Base-by-base conservation (phyloP, 1,140 invertebrate species). In the Chelonus insularis region DNA sequence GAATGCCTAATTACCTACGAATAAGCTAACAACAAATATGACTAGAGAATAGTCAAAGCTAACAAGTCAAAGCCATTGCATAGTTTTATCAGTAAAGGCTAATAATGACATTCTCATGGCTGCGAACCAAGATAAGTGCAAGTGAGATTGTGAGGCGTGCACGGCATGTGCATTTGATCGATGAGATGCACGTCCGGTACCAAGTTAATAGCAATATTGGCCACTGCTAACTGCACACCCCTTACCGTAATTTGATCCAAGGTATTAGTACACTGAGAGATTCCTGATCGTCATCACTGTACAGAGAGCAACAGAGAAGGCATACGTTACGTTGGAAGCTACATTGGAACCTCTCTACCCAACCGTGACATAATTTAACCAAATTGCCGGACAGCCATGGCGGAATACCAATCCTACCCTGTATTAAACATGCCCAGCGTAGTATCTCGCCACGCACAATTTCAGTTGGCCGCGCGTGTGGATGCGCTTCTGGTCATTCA, bases 321-420 rank as follows among this genome's bases (percentile, higher is more conserved):
- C 7, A 16, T 7, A 16, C 12, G 39, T 2, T 12, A 43, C 12
- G 41, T 8, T 14, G n/a, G 41, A 16, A 43, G 14, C 41, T 16
- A 4, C 7, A 43, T 43, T 14, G 41, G 41, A 18, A 16, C 14
- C 18, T 14, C 41, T 14, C 37, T 41, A 32, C 23, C 59, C 50
- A 55, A 37, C 34, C 64, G 66, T 66, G 67, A 70, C 68, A 71
- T 70, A 70, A 71, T 71, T 71, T 70, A 71, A 64, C 64, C 66
- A 70, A 72, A 72, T 72, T 70, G 70, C 68, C 63, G 29, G 37
- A 61, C 43, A 61, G 59, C 37, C 59, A 52, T 52, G 50, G 37
- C 23, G 37, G 59, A 61, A 61, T 61, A 61, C 59, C 50, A 29
- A 61, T 61, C 16, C 25, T 32, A 18, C 20, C 51, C 39, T 45